Conservation (phyloP, 2,888 invertebrate species). For the Ornithoptera priamus region DNA sequence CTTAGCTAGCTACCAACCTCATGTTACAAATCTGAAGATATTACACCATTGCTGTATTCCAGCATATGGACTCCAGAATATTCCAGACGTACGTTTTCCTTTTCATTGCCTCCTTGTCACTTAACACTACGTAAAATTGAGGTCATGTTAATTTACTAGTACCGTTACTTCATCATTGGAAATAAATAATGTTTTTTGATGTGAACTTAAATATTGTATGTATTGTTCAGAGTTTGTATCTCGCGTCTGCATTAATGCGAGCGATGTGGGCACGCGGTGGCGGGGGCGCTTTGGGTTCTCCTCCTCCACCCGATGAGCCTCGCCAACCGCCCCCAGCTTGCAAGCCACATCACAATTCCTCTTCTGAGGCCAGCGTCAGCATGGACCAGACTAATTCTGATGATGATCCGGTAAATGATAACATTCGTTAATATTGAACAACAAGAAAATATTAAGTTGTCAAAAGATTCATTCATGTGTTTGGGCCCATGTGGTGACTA, state of each 20-base stretch:
- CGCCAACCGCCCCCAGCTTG: slow-evolving; percentile 74
- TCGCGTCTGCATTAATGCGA: slow-evolving; percentile 93
- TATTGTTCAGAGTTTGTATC: slow-evolving; percentile 86
- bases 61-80: too few relatives aligned
- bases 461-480: neutral
- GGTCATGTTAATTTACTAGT: too few relatives aligned
- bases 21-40: too few relatives aligned
- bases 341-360: slow-evolving; percentile 79
- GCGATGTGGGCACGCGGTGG: slow-evolving; percentile 92
- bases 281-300: slow-evolving; percentile 60
- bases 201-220: too few relatives aligned
- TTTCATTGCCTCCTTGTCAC: too few relatives aligned
- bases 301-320: slow-evolving; percentile 65
- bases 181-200: too few relatives aligned
- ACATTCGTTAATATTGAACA: neutral
- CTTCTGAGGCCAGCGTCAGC: slow-evolving; percentile 89
- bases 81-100: too few relatives aligned
- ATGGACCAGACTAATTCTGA: slow-evolving; percentile 90
- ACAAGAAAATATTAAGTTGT: neutral
- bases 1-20: too few relatives aligned
- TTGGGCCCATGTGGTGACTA: neutral
- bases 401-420: slow-evolving; percentile 81
- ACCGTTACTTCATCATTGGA: too few relatives aligned
- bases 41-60: too few relatives aligned
- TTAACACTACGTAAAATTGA: too few relatives aligned